Percentiles rank a stretch among this genome's conserved stretches.
Evolutionary conservation across 2,888 invertebrate species (phyloP).

Genomic region (Heliconius sara): DNA sequence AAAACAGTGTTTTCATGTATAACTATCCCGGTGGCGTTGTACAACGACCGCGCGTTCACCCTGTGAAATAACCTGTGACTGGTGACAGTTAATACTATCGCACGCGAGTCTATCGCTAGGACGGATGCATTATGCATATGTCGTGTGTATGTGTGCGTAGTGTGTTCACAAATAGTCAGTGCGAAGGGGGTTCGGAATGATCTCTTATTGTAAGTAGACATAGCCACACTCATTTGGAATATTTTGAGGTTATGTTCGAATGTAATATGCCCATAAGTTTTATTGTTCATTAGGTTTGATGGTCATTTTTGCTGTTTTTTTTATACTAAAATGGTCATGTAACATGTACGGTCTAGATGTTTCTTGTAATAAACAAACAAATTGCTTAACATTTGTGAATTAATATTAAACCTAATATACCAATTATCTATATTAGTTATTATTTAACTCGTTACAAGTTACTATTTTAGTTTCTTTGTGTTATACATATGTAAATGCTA

Average conservation of each 20-base stretch:
- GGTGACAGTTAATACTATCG: constrained; percentile 62
- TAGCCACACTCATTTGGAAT: constrained; percentile 53
- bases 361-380: neutral
- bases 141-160: constrained; percentile 72
- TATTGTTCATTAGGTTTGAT: neutral
- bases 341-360: neutral
- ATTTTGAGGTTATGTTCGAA: constrained; percentile 79
- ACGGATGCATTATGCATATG: constrained; percentile 75
- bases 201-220: constrained; percentile 73
- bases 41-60: constrained; percentile 64
- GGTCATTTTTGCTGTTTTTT: neutral
- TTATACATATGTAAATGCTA: neutral
- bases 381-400: neutral
- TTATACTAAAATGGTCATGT: neutral
- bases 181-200: constrained; percentile 75
- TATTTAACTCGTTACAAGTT: neutral
- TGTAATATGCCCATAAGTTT: constrained; percentile 35
- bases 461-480: neutral
- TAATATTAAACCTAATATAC: constrained; percentile 8
- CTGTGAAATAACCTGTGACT: constrained; percentile 64
- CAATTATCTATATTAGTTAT: neutral
- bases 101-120: constrained; percentile 66
- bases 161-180: constrained; percentile 80
- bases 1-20: constrained; percentile 76
- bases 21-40: constrained; percentile 66